These are phyloP conservation scores for Ceratina calcarata DNA, from an alignment of 1,140 invertebrate species.

Conservation along the genomic window DNA sequence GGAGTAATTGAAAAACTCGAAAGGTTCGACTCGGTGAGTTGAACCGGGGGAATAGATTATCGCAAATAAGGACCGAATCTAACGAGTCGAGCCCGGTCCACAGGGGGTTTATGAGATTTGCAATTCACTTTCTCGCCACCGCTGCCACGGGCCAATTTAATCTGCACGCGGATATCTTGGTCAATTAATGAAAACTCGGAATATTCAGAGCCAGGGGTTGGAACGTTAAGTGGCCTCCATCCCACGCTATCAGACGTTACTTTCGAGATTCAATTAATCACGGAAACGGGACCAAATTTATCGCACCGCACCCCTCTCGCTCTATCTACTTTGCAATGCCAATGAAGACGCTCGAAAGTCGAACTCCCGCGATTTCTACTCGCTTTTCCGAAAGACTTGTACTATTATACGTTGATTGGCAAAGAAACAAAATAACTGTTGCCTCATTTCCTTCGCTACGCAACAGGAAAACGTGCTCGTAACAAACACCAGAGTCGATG, in stretches of 20 bases:
- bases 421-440: too few relatives aligned
- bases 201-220: slow-evolving; percentile 46
- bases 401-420: too few relatives aligned
- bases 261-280: slow-evolving; percentile 65
- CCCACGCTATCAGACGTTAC: slow-evolving; percentile 47
- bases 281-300: slow-evolving; percentile 48
- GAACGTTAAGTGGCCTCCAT: slow-evolving; percentile 49
- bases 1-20: too few relatives aligned
- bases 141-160: slow-evolving; percentile 53
- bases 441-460: too few relatives aligned
- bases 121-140: slow-evolving; percentile 53
- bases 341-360: slow-evolving; percentile 18
- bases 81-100: not conserved
- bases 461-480: too few relatives aligned
- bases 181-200: slow-evolving; percentile 64
- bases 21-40: not conserved
- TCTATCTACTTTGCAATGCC: not conserved
- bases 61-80: not conserved
- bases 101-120: slow-evolving; percentile 50
- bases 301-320: slow-evolving; percentile 11
- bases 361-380: not conserved
- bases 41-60: not conserved
- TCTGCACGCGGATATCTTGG: slow-evolving; percentile 57
- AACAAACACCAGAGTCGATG: slow-evolving; percentile 7
- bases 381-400: not conserved